phyloP scores from a whole-genome alignment of 1,140 invertebrate species.

The Cydia strobilella region DNA sequence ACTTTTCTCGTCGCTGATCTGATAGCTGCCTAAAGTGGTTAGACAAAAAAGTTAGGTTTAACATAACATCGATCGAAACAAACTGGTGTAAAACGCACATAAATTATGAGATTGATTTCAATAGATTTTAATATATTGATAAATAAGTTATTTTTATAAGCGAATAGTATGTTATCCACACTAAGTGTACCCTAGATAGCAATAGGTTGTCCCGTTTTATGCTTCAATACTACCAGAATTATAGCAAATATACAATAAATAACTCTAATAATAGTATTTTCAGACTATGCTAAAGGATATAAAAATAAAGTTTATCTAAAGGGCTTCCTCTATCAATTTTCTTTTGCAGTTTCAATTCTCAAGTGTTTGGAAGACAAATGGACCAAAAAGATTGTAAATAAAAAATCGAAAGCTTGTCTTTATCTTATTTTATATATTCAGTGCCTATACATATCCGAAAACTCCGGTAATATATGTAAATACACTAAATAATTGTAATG shows the following conservation, averaged over 20 bases:
- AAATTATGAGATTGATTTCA: too few species aligned
- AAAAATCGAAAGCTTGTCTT: not conserved
- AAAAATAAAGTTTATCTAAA: not conserved
- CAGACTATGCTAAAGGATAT: too few species aligned
- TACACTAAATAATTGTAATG: slow-evolving; percentile 53
- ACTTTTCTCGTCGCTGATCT: too few species aligned
- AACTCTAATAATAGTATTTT: too few species aligned
- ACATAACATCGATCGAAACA: too few species aligned
- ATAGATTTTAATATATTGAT: too few species aligned
- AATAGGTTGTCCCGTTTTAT: not conserved
- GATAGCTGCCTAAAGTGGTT: too few species aligned
- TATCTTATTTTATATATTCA: not conserved
- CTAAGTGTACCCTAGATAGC: not conserved
- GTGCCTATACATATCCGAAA: slow-evolving; percentile 16
- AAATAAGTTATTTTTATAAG: not conserved
- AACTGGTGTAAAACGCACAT: too few species aligned
- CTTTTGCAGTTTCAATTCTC: not conserved
- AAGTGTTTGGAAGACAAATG: not conserved
- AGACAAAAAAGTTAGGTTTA: too few species aligned
- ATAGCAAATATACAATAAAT: too few species aligned
- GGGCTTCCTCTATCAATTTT: not conserved
- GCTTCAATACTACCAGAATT: not conserved
- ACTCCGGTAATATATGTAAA: slow-evolving; percentile 38
- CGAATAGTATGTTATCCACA: not conserved
- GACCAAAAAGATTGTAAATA: not conserved